Evolutionary conservation across 2,888 invertebrate genomes (phyloP), one percentile per base, ranked within the genome.

Genomic region (Aphidoletes aphidimyza): DNA sequence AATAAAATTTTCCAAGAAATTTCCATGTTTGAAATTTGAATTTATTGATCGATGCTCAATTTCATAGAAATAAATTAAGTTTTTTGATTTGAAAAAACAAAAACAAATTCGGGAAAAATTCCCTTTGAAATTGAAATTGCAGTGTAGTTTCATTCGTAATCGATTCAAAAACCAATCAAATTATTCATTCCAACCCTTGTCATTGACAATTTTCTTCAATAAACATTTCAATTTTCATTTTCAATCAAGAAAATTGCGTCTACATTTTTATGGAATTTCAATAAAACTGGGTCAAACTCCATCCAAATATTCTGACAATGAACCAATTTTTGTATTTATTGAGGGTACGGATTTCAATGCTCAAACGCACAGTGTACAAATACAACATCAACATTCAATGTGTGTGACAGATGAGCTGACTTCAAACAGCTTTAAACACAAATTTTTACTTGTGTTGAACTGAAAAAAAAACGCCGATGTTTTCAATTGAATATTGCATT

Each of bases 351-450:
- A n/a, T 69, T n/a, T 69, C 34, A 14, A 14, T 69, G 30, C 30
- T 54, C 30, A 69, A 69, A 14, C 69, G 69, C 69, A 69, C 69
- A 69, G 69, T 69, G 69, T 69, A 69, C n/a, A n/a, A n/a, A n/a
- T n/a, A n/a, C n/a, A 8, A 26, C 54, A 54, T 47, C 54, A 54
- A 47, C 8, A 54, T 22, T 54, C 26, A 11, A 19, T 22, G n/a
- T n/a, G n/a, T n/a, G n/a, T 69, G 69, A 69, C 69, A 69, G 69
- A 69, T 69, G 69, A 69, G 6, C 14, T 42, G 6, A 14, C n/a
- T n/a, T n/a, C n/a, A 54, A 54, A 22, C 6, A 2, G 47, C 2
- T 54, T 26, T 26, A 54, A 54, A 54, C 3, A n/a, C n/a, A n/a
- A n/a, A 54, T 54, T 54, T n/a, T 11, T 2, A 54, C 2, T 42